phyloP scores from a whole-genome alignment of 2,113 vertebrate species.

The Pteronura brasiliensis region DNA sequence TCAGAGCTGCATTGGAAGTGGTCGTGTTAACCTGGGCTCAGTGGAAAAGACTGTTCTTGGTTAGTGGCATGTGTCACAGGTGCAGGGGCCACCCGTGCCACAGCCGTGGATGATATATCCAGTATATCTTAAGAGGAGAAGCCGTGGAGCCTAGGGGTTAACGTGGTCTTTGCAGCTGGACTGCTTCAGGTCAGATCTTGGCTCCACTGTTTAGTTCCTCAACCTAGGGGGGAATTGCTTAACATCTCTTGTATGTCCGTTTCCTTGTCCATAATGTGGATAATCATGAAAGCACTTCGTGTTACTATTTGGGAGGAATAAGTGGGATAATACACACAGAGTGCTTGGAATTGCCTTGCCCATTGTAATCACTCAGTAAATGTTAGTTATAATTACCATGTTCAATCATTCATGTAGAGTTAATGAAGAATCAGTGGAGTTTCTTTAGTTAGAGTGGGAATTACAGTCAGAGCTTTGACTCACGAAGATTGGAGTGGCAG shows the following conservation, averaged over 20 bases:
- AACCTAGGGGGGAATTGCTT: background rate
- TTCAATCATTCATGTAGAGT: background rate
- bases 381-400: background rate
- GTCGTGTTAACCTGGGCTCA: background rate
- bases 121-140: background rate
- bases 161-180: background rate
- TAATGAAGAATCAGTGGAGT: background rate
- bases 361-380: background rate
- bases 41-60: background rate
- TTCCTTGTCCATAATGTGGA: background rate
- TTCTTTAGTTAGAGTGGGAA: background rate
- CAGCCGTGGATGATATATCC: background rate
- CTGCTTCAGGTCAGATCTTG: background rate
- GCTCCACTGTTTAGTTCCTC: background rate
- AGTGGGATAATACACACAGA: background rate
- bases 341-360: background rate
- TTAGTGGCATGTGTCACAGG: rapidly evolving
- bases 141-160: background rate
- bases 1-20: background rate
- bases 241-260: background rate
- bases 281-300: background rate
- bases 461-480: background rate
- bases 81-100: background rate
- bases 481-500: background rate
- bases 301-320: background rate